Evolutionary conservation across 2,797 vertebrate genomes (phyloP).

Genomic region (Cryptoblepharus egeriae): DNA sequence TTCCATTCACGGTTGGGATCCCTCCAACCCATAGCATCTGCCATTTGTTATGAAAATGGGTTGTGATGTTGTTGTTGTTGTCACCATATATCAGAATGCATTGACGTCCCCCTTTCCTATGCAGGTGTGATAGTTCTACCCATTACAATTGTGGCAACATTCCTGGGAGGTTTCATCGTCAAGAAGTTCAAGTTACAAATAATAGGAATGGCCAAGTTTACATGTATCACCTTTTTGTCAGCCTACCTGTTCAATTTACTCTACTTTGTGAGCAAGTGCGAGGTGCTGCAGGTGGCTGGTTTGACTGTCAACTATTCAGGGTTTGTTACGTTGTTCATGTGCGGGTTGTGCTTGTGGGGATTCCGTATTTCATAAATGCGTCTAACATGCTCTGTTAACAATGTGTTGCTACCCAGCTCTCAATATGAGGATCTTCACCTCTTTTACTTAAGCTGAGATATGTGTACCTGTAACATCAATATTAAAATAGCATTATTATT

Average conservation of each 20-base stretch:
- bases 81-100: not conserved
- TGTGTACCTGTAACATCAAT: not conserved
- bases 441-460: not conserved
- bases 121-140: conserved; percentile 74
- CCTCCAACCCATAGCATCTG: not conserved
- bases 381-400: not conserved
- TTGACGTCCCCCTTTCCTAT: conserved; percentile 36
- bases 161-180: conserved; percentile 76
- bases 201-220: conserved; percentile 69
- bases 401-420: not conserved
- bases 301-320: conserved; percentile 76
- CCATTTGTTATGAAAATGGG: not conserved
- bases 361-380: not conserved
- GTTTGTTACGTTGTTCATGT: conserved; percentile 62
- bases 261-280: conserved; percentile 66
- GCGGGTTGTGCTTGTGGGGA: no score
- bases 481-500: no score
- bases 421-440: not conserved
- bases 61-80: not conserved
- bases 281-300: conserved; percentile 73
- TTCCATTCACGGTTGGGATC: no score
- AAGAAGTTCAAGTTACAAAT: conserved; percentile 75
- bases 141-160: conserved; percentile 66
- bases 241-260: conserved; percentile 34
- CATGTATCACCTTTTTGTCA: not conserved